phyloP scores from a whole-genome alignment of 2,888 invertebrate species.

The Choristoneura rosaceana region DNA sequence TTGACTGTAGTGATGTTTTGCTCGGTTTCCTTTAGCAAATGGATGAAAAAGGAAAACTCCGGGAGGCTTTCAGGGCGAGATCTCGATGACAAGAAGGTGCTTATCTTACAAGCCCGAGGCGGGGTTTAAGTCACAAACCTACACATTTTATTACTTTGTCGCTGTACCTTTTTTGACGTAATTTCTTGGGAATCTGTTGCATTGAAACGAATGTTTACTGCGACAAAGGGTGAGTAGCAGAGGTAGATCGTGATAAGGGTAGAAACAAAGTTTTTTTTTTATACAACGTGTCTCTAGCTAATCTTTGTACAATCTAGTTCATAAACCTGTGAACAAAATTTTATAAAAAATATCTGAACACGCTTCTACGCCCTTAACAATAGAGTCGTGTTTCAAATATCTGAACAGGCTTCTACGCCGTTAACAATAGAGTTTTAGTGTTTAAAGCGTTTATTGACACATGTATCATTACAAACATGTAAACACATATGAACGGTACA shows the following conservation, averaged over 20 bases:
- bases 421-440: too few relatives aligned
- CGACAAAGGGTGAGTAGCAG: not conserved
- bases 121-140: constrained; percentile 17
- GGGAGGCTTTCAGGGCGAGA: constrained; percentile 40
- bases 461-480: too few relatives aligned
- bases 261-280: too few relatives aligned
- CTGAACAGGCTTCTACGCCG: too few relatives aligned
- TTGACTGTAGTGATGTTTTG: constrained; percentile 22
- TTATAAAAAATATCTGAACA: too few relatives aligned
- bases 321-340: too few relatives aligned
- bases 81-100: constrained; percentile 45
- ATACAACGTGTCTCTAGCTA: too few relatives aligned
- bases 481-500: too few relatives aligned
- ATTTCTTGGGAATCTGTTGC: not conserved
- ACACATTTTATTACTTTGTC: constrained; percentile 13
- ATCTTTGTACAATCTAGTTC: too few relatives aligned
- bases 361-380: too few relatives aligned
- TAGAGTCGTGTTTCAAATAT: too few relatives aligned
- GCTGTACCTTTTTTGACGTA: constrained; percentile 1
- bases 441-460: too few relatives aligned
- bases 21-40: constrained; percentile 40
- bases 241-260: not conserved
- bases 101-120: constrained; percentile 33
- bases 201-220: not conserved
- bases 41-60: constrained; percentile 40